Evolutionary conservation across 2,888 invertebrate genomes (phyloP).

Genomic region (Chironomus tentans): DNA sequence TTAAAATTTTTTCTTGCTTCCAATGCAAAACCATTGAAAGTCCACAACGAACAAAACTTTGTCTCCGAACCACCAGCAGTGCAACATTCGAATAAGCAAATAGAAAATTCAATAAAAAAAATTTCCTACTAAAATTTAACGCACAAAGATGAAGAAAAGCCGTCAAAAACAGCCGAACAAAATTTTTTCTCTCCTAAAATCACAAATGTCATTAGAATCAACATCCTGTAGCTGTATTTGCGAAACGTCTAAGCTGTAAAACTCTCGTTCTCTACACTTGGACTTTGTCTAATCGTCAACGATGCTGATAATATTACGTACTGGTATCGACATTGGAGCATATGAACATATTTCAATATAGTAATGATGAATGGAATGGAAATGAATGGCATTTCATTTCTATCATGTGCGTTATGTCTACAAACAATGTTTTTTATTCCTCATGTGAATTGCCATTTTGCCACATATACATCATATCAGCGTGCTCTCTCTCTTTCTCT

Average conservation of each 20-base stretch:
- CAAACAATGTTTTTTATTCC: neutral
- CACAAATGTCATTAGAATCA: conserved; percentile 22
- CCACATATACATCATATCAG: neutral
- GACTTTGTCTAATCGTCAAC: neutral
- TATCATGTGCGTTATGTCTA: neutral
- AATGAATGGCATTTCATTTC: neutral
- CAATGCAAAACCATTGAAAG: no score
- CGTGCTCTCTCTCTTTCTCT: neutral
- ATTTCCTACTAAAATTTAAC: no score
- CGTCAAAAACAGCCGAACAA: no score
- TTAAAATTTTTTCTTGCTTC: no score
- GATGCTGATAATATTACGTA: neutral
- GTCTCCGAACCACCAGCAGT: no score
- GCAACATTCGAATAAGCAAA: no score
- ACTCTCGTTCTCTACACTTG: neutral
- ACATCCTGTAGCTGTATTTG: conserved; percentile 19
- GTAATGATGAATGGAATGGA: neutral
- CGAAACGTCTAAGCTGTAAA: neutral
- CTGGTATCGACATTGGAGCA: neutral
- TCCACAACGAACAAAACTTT: no score
- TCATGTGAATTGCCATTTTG: neutral
- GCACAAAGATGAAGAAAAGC: no score
- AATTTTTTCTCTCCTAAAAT: neutral
- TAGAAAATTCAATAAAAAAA: no score
- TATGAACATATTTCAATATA: neutral